Evolutionary conservation across 2,888 invertebrate species (phyloP).

Genomic region (Cheilosia urbana): DNA sequence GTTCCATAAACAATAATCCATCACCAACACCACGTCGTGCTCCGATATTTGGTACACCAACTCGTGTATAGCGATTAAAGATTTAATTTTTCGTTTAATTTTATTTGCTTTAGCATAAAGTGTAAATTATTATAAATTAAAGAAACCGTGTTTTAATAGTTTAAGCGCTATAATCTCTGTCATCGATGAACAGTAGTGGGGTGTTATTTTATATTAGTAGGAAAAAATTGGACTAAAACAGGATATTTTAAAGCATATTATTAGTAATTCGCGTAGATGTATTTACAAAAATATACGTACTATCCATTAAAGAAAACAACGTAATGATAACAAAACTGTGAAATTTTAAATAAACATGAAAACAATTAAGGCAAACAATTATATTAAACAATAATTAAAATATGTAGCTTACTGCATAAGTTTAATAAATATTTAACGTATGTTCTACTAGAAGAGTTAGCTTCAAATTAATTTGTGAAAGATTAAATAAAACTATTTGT

Average conservation of each 20-base stretch:
- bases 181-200: constrained; percentile 38
- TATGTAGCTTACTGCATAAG: constrained; percentile 42
- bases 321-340: constrained; percentile 59
- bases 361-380: constrained; percentile 37
- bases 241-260: constrained; percentile 61
- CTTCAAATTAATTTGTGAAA: constrained; percentile 42
- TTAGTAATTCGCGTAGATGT: constrained; percentile 57
- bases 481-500: constrained; percentile 5
- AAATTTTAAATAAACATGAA: constrained; percentile 30
- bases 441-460: constrained; percentile 36
- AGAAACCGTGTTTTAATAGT: constrained; percentile 9
- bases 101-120: background rate
- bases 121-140: constrained; percentile 41
- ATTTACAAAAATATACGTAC: constrained; percentile 69
- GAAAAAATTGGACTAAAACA: constrained; percentile 72
- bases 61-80: constrained; percentile 83
- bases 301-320: constrained; percentile 39
- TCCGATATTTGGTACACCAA: constrained; percentile 82
- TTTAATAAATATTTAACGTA: constrained; percentile 23
- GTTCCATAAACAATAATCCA: constrained; percentile 78
- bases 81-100: constrained; percentile 78
- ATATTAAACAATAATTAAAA: constrained; percentile 27
- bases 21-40: constrained; percentile 80
- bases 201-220: constrained; percentile 37
- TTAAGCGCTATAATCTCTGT: constrained; percentile 45